These are phyloP conservation scores for Spialia ferax DNA, from an alignment of 2,888 invertebrate genomes.

Conservation along the genomic window DNA sequence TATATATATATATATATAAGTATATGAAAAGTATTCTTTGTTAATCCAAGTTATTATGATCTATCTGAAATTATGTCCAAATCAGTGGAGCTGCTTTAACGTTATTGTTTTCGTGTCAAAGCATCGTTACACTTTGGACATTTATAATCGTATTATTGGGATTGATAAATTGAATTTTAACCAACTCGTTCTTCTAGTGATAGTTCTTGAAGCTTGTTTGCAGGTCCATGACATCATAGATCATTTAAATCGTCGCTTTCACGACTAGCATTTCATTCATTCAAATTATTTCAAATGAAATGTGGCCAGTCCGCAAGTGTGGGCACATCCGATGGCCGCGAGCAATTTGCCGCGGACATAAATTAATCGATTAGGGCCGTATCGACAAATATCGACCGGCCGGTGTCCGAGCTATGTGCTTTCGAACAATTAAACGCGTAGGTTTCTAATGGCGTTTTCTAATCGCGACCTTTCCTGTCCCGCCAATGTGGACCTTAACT, in stretches of 20 bases:
- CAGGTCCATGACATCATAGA: background rate
- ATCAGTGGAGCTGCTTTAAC: too few species aligned
- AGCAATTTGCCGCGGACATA: constrained; percentile 46
- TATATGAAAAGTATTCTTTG: too few species aligned
- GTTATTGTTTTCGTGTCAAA: too few species aligned
- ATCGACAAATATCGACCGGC: constrained; percentile 48
- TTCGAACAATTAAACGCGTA: constrained; percentile 76
- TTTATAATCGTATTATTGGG: too few species aligned
- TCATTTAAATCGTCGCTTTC: background rate
- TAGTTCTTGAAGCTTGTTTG: background rate
- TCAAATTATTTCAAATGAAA: background rate
- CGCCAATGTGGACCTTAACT: constrained; percentile 17
- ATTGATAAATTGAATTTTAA: background rate
- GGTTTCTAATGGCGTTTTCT: constrained; percentile 63
- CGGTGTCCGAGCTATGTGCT: constrained; percentile 62
- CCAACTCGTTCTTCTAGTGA: background rate
- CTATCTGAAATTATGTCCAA: too few species aligned
- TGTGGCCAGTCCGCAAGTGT: background rate
- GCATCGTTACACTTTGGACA: too few species aligned
- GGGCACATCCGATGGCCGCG: constrained; percentile 55
- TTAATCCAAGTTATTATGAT: too few species aligned
- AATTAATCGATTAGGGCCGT: constrained; percentile 55
- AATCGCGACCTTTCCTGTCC: constrained; percentile 43
- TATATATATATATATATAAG: too few species aligned
- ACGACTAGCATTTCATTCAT: background rate